A percentile compares a stretch with the other conserved stretches of the same genome.
Conservation (phyloP, 2,888 invertebrate species). For the Mimachlamys varia region DNA sequence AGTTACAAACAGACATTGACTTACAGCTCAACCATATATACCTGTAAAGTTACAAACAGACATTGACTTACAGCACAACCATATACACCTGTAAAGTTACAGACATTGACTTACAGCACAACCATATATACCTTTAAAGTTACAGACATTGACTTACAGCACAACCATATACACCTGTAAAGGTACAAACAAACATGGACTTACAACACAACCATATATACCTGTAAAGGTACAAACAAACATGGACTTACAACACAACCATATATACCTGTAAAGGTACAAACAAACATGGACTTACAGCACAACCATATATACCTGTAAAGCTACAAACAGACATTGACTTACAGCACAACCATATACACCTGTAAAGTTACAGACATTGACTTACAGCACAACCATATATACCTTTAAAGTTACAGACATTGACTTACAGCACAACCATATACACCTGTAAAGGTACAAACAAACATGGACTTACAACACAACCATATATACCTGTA, state of each 20-base stretch:
- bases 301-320: too few species aligned
- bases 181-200: conserved; percentile 86
- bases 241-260: conserved; percentile 83
- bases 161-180: too few species aligned
- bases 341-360: conserved; percentile 65
- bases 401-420: too few species aligned
- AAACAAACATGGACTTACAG: conserved; percentile 84
- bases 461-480: conserved; percentile 84
- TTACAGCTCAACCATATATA: conserved; percentile 66
- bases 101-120: conserved; percentile 83
- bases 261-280: too few species aligned
- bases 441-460: too few species aligned
- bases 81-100: too few species aligned
- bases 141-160: conserved; percentile 84
- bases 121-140: too few species aligned
- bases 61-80: conserved; percentile 83
- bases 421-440: conserved; percentile 83
- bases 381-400: conserved; percentile 64
- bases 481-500: too few species aligned
- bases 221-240: too few species aligned
- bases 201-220: conserved; percentile 66
- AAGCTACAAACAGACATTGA: too few species aligned
- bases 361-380: too few species aligned
- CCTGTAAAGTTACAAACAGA: too few species aligned
- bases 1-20: conserved; percentile 86